Evolutionary conservation across 1,140 invertebrate genomes (phyloP).

Genomic region (Andrena cerasifolii): DNA sequence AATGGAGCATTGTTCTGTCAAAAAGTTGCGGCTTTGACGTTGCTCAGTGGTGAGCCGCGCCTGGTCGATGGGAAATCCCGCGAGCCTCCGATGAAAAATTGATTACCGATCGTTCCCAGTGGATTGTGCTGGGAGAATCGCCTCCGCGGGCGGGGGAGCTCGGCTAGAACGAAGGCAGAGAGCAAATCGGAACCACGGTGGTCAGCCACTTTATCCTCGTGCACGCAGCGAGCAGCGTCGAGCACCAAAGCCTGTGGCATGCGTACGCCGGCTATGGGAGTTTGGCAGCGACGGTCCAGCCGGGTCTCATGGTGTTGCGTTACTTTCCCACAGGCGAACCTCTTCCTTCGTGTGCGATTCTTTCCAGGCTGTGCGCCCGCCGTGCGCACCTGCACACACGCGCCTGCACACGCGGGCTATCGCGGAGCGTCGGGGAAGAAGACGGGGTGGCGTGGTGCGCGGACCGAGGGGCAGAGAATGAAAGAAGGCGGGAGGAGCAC

Average conservation of each 20-base stretch:
- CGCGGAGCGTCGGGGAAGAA: neutral
- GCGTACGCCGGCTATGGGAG: slow-evolving; percentile 68
- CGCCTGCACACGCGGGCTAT: neutral
- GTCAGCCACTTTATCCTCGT: slow-evolving; percentile 63
- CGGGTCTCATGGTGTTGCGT: slow-evolving; percentile 79
- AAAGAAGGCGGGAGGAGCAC: slow-evolving; percentile 38
- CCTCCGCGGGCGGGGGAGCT: neutral
- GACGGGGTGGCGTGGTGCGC: neutral
- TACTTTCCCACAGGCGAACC: slow-evolving; percentile 79
- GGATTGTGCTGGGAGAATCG: neutral
- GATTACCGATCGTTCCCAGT: neutral
- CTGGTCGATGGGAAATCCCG: too few relatives aligned
- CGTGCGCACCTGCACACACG: slow-evolving; percentile 61
- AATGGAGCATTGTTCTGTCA: too few relatives aligned
- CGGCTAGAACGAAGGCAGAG: slow-evolving; percentile 34
- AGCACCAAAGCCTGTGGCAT: slow-evolving; percentile 40
- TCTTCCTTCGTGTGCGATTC: slow-evolving; percentile 64
- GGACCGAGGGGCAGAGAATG: slow-evolving; percentile 39
- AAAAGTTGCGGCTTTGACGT: too few relatives aligned
- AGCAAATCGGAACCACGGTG: slow-evolving; percentile 71
- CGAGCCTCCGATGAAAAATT: neutral
- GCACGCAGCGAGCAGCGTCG: slow-evolving; percentile 38
- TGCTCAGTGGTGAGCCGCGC: neutral
- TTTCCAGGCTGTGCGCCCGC: slow-evolving; percentile 61
- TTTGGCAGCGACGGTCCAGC: slow-evolving; percentile 77